A percentile compares a stretch with the other conserved stretches of the same genome.
Conservation (phyloP, 2,797 vertebrate genomes). For the Galago senegalensis region DNA sequence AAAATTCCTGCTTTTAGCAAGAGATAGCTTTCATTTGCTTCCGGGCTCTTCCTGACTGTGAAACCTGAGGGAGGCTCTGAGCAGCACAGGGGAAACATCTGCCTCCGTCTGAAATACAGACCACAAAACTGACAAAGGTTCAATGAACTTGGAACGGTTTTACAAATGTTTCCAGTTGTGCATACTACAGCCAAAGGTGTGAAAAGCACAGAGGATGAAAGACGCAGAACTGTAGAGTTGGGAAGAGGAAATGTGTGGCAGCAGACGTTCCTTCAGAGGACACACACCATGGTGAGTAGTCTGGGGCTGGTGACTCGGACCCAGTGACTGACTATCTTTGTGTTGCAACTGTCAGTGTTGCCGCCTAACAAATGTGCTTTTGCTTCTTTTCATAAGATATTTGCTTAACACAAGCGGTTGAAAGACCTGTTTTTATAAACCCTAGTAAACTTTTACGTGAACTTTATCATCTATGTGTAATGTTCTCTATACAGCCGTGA, state of each 20-base stretch:
- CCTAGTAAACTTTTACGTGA: not conserved
- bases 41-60: conserved; percentile 44
- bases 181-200: not conserved
- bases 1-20: not conserved
- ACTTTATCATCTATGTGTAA: not conserved
- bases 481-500: not conserved
- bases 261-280: not conserved
- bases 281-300: not conserved
- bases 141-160: conserved; percentile 29
- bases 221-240: not conserved
- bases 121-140: conserved; percentile 36
- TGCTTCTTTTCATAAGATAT: not conserved
- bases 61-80: not conserved
- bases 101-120: conserved; percentile 49
- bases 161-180: not conserved
- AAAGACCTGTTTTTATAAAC: conserved; percentile 24
- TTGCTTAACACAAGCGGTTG: conserved; percentile 1
- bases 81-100: conserved; percentile 73
- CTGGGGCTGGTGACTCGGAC: not conserved
- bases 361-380: not conserved
- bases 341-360: not conserved
- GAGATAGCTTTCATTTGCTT: not conserved
- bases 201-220: not conserved
- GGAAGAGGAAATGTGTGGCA: not conserved
- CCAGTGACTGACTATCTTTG: not conserved